Evolutionary conservation across 2,797 vertebrate genomes (phyloP).

Genomic region (Schizopygopsis pylzovi): DNA sequence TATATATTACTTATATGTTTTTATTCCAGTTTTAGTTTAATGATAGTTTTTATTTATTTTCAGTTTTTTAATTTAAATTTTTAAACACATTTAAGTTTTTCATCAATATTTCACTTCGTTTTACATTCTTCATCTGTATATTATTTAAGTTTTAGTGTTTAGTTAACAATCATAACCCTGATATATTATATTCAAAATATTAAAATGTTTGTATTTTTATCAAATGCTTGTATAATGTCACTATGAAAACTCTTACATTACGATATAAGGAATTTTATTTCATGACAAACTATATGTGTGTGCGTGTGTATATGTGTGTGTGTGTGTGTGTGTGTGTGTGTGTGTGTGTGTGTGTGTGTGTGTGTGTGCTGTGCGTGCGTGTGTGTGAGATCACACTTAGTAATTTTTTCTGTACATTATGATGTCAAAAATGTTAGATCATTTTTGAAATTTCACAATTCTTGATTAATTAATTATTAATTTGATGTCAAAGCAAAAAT

Average conservation of each 20-base stretch:
- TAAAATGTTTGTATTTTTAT: no score
- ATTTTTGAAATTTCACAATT: background rate
- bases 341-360: no score
- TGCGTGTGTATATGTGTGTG: no score
- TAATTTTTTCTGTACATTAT: background rate
- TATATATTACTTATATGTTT: background rate
- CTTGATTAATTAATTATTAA: background rate
- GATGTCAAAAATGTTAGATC: background rate
- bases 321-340: no score
- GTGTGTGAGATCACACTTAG: no score
- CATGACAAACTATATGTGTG: no score
- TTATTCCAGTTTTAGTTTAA: background rate
- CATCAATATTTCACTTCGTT: background rate
- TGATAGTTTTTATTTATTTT: background rate
- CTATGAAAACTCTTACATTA: no score
- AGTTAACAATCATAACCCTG: no score
- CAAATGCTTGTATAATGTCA: no score
- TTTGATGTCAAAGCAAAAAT: background rate
- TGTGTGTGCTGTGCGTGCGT: no score
- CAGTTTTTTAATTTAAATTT: background rate
- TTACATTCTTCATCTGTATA: background rate
- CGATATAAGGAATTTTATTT: no score
- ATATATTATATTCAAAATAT: no score
- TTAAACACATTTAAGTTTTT: background rate
- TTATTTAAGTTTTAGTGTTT: background rate